Evolutionary conservation across 2,888 invertebrate species (phyloP).

Genomic region (Rotaria macrura): DNA sequence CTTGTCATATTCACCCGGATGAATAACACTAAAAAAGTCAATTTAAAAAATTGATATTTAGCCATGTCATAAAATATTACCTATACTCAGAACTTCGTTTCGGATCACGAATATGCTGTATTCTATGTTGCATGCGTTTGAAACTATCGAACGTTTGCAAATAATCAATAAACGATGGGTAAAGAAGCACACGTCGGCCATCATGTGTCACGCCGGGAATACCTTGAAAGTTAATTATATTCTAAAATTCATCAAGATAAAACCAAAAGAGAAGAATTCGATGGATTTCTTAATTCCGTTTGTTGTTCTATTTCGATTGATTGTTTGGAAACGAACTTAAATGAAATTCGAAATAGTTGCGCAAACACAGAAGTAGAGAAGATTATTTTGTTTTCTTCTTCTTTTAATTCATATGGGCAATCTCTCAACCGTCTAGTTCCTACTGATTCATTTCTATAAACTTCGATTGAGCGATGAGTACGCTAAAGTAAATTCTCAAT

Average conservation of each 20-base stretch:
- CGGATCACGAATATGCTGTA: not conserved
- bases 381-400: too few species aligned
- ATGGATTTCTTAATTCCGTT: too few species aligned
- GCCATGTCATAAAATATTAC: not conserved
- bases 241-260: not conserved
- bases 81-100: not conserved
- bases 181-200: not conserved
- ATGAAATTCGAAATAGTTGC: too few species aligned
- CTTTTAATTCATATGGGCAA: too few species aligned
- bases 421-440: too few species aligned
- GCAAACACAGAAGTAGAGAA: too few species aligned
- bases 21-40: conserved; percentile 1
- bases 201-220: conserved; percentile 3
- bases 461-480: too few species aligned
- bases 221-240: not conserved
- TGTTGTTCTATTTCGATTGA: too few species aligned
- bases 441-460: too few species aligned
- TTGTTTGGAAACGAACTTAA: too few species aligned
- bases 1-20: not conserved
- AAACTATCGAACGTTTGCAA: conserved; percentile 17
- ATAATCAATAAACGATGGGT: not conserved
- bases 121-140: not conserved
- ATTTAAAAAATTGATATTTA: not conserved
- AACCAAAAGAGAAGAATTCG: too few species aligned
- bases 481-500: too few species aligned